phyloP scores from a whole-genome alignment of 2,888 invertebrate genomes.

The Thereva nobilitata region DNA sequence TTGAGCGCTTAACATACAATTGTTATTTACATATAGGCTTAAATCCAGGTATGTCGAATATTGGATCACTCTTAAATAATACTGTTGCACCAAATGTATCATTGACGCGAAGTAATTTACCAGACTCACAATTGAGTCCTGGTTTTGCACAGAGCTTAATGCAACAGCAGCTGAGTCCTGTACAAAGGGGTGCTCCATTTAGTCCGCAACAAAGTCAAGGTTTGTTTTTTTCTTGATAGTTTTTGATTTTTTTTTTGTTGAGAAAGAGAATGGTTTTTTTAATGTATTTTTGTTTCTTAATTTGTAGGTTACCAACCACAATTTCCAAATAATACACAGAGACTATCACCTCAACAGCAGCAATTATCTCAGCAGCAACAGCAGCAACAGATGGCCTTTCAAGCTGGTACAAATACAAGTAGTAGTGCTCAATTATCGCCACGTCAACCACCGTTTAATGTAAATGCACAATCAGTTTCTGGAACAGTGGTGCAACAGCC shows the following conservation, averaged over 20 bases:
- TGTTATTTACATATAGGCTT: slow-evolving; percentile 44
- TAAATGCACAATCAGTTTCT: slow-evolving; percentile 43
- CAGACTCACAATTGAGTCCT: slow-evolving; percentile 68
- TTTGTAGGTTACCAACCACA: slow-evolving; percentile 52
- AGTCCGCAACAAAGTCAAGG: slow-evolving; percentile 57
- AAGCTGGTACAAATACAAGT: slow-evolving; percentile 45
- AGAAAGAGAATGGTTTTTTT: no score
- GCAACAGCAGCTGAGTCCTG: slow-evolving; percentile 58
- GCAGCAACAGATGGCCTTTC: slow-evolving; percentile 49
- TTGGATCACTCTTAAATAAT: slow-evolving; percentile 82
- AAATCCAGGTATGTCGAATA: slow-evolving; percentile 63
- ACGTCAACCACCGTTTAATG: slow-evolving; percentile 51
- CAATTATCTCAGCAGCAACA: slow-evolving; percentile 45
- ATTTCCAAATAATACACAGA: slow-evolving; percentile 54
- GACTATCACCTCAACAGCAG: slow-evolving; percentile 55
- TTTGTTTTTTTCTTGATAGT: slow-evolving; percentile 37
- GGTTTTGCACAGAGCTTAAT: slow-evolving; percentile 61
- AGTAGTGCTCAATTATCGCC: slow-evolving; percentile 57
- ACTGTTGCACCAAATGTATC: slow-evolving; percentile 85
- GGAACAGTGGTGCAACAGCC: slow-evolving; percentile 45
- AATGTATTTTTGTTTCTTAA: slow-evolving; percentile 4
- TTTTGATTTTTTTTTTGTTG: no score
- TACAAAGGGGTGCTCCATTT: slow-evolving; percentile 57
- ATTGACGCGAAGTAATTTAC: slow-evolving; percentile 70
- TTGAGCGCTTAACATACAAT: slow-evolving; percentile 38